Evolutionary conservation across 2,113 vertebrate genomes (phyloP).

Genomic region (Nycticryphes semicollaris): DNA sequence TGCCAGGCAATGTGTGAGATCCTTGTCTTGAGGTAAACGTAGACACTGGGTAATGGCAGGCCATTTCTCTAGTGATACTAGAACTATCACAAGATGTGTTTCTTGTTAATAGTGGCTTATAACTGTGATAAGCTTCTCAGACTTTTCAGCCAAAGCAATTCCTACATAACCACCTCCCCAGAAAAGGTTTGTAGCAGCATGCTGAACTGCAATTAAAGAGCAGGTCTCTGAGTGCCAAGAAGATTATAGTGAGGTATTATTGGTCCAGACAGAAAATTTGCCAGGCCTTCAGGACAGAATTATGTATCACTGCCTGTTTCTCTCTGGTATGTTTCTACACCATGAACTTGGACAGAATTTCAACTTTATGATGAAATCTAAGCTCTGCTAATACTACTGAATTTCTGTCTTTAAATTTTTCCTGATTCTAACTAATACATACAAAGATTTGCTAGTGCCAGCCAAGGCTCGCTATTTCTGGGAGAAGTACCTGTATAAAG

Average conservation of each 20-base stretch:
- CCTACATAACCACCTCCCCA: neutral
- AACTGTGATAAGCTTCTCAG: slow-evolving; percentile 19
- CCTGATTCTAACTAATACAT: neutral
- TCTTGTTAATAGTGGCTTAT: neutral
- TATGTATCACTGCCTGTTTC: neutral
- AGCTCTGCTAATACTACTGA: slow-evolving; percentile 31
- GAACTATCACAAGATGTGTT: neutral
- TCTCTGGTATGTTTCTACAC: slow-evolving; percentile 15
- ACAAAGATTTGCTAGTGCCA: neutral
- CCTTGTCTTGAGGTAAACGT: neutral
- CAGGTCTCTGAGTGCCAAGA: neutral
- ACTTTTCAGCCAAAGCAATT: slow-evolving; percentile 27
- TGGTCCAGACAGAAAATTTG: slow-evolving; percentile 46
- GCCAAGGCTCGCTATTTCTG: neutral
- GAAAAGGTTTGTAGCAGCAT: neutral
- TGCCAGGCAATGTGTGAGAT: neutral
- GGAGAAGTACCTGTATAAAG: slow-evolving; percentile 14
- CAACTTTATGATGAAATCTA: slow-evolving; percentile 34
- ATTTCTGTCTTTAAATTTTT: slow-evolving; percentile 7
- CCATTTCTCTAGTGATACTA: neutral
- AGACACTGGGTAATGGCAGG: neutral
- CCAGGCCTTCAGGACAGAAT: slow-evolving; percentile 44
- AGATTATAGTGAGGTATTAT: slow-evolving; percentile 41
- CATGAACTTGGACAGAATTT: slow-evolving; percentile 29
- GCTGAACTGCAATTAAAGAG: neutral